phyloP scores from a whole-genome alignment of 2,888 invertebrate species.

The Phyllotreta striolata region DNA sequence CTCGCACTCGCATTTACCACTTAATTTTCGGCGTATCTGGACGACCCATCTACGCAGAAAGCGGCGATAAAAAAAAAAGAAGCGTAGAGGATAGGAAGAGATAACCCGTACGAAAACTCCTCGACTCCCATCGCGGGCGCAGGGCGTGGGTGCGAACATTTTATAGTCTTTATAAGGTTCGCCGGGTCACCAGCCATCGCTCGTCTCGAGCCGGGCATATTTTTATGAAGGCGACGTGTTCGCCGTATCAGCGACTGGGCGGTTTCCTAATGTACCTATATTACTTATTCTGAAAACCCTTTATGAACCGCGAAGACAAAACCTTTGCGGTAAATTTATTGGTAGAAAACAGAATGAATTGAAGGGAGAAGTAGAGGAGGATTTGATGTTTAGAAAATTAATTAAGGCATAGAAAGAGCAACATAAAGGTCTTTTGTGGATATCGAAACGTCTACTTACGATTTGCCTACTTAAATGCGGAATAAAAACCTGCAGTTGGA shows the following conservation, averaged over 20 bases:
- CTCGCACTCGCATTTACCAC: neutral
- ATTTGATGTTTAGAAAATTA: no score
- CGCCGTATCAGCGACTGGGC: neutral
- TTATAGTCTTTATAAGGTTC: slow-evolving; percentile 31
- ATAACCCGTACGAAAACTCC: neutral
- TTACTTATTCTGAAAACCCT: no score
- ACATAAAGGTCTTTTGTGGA: no score
- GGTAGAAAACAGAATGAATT: no score
- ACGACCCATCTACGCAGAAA: slow-evolving; percentile 11
- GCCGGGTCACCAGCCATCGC: slow-evolving; percentile 37
- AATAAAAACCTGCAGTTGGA: no score
- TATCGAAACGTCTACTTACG: no score
- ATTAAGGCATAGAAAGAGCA: no score
- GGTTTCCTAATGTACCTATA: no score
- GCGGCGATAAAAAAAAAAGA: slow-evolving; percentile 10
- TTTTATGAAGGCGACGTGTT: slow-evolving; percentile 27
- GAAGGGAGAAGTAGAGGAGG: no score
- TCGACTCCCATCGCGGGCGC: neutral
- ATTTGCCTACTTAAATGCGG: no score
- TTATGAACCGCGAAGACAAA: no score
- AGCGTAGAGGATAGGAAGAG: neutral
- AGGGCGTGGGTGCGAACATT: slow-evolving; percentile 30
- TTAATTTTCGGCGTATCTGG: slow-evolving; percentile 14
- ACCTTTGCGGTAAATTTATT: no score
- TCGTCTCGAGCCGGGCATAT: slow-evolving; percentile 27